Evolutionary conservation across 2,888 invertebrate genomes (phyloP).

Genomic region (Cataglyphis altisquamis): DNA sequence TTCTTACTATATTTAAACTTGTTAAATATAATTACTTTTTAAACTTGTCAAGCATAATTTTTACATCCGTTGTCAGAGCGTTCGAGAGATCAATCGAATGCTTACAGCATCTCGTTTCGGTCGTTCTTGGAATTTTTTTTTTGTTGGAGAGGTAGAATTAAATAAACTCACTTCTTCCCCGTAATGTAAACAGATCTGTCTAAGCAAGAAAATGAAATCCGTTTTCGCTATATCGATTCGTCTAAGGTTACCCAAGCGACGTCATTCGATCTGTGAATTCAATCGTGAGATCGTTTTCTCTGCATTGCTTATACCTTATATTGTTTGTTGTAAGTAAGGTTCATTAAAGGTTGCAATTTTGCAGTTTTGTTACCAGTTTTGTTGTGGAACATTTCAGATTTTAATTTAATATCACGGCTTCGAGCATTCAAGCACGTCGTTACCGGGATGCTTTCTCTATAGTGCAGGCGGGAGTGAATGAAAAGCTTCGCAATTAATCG

Average conservation of each 20-base stretch:
- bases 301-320: not conserved
- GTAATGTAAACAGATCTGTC: slow-evolving; percentile 58
- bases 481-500: slow-evolving; percentile 63
- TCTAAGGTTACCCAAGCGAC: slow-evolving; percentile 19
- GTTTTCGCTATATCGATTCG: slow-evolving; percentile 25
- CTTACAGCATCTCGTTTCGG: slow-evolving; percentile 4
- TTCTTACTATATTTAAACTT: slow-evolving; percentile 2
- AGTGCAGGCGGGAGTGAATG: not conserved
- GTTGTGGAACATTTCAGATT: not conserved
- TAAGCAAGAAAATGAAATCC: slow-evolving; percentile 57
- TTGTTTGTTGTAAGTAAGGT: not conserved
- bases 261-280: slow-evolving; percentile 42
- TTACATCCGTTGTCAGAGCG: not conserved
- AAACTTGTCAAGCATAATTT: slow-evolving; percentile 7
- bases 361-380: not conserved
- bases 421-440: slow-evolving; percentile 29
- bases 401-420: slow-evolving; percentile 61
- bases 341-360: slow-evolving; percentile 49
- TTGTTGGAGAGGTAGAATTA: slow-evolving; percentile 50
- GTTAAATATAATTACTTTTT: not conserved
- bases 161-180: slow-evolving; percentile 53
- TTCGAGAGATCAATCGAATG: slow-evolving; percentile 11
- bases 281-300: slow-evolving; percentile 6
- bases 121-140: slow-evolving; percentile 48
- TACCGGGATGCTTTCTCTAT: not conserved